These are phyloP conservation scores for Heteromyza rotundicornis DNA, from an alignment of 2,888 invertebrate genomes.

Conservation along the genomic window DNA sequence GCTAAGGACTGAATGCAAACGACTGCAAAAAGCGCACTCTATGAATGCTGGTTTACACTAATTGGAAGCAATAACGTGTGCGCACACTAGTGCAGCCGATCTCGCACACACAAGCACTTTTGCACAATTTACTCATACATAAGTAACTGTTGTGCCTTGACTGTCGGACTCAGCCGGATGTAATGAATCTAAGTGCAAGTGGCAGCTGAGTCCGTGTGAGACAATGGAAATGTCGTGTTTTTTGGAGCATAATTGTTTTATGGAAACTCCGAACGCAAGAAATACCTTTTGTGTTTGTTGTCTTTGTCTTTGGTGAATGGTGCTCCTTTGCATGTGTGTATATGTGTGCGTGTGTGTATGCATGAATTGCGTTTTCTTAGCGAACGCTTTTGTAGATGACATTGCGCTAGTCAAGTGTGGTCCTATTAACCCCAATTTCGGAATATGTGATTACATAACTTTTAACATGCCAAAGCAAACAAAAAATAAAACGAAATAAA, in stretches of 20 bases:
- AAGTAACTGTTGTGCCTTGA: not conserved
- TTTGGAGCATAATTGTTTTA: conserved; percentile 38
- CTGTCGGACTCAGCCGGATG: conserved; percentile 30
- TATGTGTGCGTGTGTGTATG: too few species aligned
- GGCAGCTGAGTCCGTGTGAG: conserved; percentile 24
- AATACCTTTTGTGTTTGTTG: too few species aligned
- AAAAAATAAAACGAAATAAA: too few species aligned
- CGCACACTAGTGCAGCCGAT: conserved; percentile 10
- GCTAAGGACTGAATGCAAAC: not conserved
- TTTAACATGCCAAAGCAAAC: too few species aligned
- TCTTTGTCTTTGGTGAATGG: too few species aligned
- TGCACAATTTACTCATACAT: not conserved
- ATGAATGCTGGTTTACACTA: conserved; percentile 35
- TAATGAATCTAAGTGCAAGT: conserved; percentile 35
- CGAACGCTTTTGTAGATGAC: too few species aligned
- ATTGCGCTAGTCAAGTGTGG: too few species aligned
- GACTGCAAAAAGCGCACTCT: conserved; percentile 7
- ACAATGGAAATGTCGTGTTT: conserved; percentile 32
- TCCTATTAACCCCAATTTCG: too few species aligned
- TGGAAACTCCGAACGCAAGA: conserved; percentile 23
- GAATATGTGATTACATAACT: too few species aligned
- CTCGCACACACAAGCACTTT: conserved; percentile 3
- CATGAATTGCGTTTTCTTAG: too few species aligned
- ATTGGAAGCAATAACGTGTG: conserved; percentile 35
- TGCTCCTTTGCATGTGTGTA: too few species aligned